These are phyloP conservation scores for Hylaeus anthracinus DNA, from an alignment of 1,140 invertebrate genomes.

Conservation along the genomic window DNA sequence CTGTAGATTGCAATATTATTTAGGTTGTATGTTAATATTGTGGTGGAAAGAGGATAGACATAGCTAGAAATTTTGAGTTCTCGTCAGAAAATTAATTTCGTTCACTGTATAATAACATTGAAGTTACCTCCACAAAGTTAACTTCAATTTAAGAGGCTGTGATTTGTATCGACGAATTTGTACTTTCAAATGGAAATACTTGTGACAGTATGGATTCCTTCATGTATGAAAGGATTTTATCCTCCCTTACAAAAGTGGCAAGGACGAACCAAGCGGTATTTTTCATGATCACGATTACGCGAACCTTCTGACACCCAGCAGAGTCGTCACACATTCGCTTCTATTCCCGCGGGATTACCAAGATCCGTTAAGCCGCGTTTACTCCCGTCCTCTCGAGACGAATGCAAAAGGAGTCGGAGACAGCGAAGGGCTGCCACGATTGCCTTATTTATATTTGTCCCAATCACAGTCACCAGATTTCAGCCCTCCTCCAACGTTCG, in stretches of 20 bases:
- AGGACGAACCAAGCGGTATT: slow-evolving; percentile 71
- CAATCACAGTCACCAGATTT: slow-evolving; percentile 69
- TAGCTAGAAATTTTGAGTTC: too few species aligned
- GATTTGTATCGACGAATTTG: too few species aligned
- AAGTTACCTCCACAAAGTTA: too few species aligned
- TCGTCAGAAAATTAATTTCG: too few species aligned
- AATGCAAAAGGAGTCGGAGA: slow-evolving; percentile 45
- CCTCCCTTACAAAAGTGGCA: neutral
- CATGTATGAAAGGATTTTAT: too few species aligned
- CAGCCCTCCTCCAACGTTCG: slow-evolving; percentile 20
- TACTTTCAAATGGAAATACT: too few species aligned
- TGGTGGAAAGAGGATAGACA: too few species aligned
- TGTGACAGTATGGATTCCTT: too few species aligned
- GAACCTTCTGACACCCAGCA: slow-evolving; percentile 4
- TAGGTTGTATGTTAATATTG: too few species aligned
- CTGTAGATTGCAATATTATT: too few species aligned
- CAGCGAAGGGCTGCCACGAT: slow-evolving; percentile 53
- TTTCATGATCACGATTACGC: slow-evolving; percentile 70
- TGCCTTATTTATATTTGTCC: slow-evolving; percentile 78
- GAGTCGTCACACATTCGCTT: slow-evolving; percentile 52
- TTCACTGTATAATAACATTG: too few species aligned
- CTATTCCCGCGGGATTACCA: slow-evolving; percentile 64
- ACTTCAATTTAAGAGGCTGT: too few species aligned
- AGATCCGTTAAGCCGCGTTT: slow-evolving; percentile 67
- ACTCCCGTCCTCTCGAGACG: slow-evolving; percentile 53